phyloP scores from a whole-genome alignment of 2,797 vertebrate genomes.

The Jordanella pulchra region DNA sequence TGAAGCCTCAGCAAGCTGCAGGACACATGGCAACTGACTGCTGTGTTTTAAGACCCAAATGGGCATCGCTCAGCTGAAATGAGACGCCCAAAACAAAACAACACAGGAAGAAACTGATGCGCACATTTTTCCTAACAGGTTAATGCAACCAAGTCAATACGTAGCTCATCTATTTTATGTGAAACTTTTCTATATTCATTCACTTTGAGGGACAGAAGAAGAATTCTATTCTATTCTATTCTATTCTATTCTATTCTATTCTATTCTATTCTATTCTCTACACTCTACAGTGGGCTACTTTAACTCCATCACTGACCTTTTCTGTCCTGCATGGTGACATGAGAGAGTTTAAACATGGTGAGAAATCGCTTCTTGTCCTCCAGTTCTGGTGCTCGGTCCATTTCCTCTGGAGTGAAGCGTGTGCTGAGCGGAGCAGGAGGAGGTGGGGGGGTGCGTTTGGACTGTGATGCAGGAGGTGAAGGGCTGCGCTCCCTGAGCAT shows the following conservation, averaged over 20 bases:
- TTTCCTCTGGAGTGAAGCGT: slow-evolving; percentile 93
- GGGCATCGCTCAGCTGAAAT: slow-evolving; percentile 27
- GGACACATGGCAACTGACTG: slow-evolving; percentile 13
- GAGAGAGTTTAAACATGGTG: slow-evolving; percentile 93
- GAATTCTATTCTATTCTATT: background rate
- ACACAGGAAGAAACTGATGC: slow-evolving; percentile 14
- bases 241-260: too few species aligned
- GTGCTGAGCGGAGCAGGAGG: slow-evolving; percentile 85
- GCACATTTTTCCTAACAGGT: slow-evolving; percentile 17
- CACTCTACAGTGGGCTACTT: too few species aligned
- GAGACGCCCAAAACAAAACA: slow-evolving; percentile 29
- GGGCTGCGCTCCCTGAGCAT: slow-evolving; percentile 95
- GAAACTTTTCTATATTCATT: background rate
- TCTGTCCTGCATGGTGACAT: slow-evolving; percentile 90
- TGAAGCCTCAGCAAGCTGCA: slow-evolving; percentile 33
- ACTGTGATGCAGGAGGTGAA: slow-evolving; percentile 84
- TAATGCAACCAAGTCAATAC: slow-evolving; percentile 12
- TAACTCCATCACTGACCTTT: slow-evolving; percentile 79
- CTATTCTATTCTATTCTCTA: too few species aligned
- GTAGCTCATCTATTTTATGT: too few species aligned
- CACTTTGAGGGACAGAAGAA: too few species aligned
- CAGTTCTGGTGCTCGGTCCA: slow-evolving; percentile 93
- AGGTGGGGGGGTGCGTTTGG: slow-evolving; percentile 89
- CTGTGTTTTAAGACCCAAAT: slow-evolving; percentile 34
- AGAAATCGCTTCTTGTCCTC: slow-evolving; percentile 97